Percentiles rank a stretch among this genome's conserved stretches.
Evolutionary conservation across 2,888 invertebrate species (phyloP).

Genomic region (Nemotelus nigrinus): DNA sequence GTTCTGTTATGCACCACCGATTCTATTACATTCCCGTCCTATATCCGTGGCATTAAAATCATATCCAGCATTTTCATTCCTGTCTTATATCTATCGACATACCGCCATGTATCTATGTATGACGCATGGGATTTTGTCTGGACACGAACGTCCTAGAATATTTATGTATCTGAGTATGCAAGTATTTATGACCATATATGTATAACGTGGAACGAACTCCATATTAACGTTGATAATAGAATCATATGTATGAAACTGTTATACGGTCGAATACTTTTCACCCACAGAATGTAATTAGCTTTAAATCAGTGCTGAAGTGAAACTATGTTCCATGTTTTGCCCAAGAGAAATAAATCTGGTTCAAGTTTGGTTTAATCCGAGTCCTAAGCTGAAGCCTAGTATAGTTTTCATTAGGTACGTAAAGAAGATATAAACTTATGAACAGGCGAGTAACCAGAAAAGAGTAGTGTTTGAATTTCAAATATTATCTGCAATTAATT

Average conservation of each 20-base stretch:
- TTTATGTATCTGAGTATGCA: background rate
- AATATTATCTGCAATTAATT: no score
- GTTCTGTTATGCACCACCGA: conserved; percentile 34
- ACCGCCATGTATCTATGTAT: background rate
- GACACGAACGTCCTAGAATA: background rate
- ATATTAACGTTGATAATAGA: background rate
- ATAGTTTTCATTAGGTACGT: background rate
- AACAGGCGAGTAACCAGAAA: no score
- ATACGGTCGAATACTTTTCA: conserved; percentile 17
- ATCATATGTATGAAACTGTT: background rate
- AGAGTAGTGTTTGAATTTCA: no score
- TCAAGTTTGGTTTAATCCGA: background rate
- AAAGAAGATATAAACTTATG: no score
- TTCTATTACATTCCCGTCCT: conserved; percentile 25
- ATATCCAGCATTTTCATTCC: conserved; percentile 15
- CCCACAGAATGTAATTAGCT: conserved; percentile 23
- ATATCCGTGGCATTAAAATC: background rate
- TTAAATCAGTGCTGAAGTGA: conserved; percentile 20
- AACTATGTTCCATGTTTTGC: conserved; percentile 35
- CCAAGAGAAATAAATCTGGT: conserved; percentile 23
- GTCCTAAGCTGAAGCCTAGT: background rate
- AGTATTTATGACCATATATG: background rate
- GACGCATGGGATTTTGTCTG: background rate
- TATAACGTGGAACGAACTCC: background rate
- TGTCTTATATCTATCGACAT: background rate